A percentile compares a stretch with the other conserved stretches of the same genome.
Evolutionary conservation across 2,113 vertebrate genomes (phyloP).

Genomic region (Mesoclemmys tuberculata): DNA sequence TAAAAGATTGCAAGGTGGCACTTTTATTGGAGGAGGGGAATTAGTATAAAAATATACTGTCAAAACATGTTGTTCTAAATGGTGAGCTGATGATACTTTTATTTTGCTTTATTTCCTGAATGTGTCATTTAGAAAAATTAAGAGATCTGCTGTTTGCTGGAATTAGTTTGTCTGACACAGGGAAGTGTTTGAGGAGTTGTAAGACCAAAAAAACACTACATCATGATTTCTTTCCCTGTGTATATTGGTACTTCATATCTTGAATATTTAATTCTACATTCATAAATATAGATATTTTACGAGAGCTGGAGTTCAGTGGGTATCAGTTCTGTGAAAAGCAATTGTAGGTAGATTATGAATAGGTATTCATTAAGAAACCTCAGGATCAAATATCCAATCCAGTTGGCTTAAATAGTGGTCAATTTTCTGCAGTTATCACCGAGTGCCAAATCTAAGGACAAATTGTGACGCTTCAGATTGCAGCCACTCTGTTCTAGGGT

Average conservation of each 20-base stretch:
- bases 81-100: constrained; percentile 74
- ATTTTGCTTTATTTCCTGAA: constrained; percentile 72
- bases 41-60: constrained; percentile 65
- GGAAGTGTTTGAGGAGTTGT: background rate
- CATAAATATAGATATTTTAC: background rate
- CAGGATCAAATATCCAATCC: background rate
- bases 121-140: constrained; percentile 72
- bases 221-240: background rate
- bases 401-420: background rate
- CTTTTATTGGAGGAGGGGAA: constrained; percentile 67
- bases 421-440: background rate
- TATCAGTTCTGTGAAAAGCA: background rate
- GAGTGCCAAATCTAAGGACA: rapidly evolving
- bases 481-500: background rate
- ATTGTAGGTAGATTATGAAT: background rate
- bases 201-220: too few species aligned
- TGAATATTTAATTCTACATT: background rate
- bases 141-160: background rate
- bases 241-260: constrained; percentile 3
- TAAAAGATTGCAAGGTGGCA: constrained; percentile 63
- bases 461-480: rapidly evolving
- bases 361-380: rapidly evolving
- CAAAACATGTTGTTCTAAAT: constrained; percentile 62
- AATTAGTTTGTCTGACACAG: background rate
- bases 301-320: background rate